Percentiles rank a stretch among this genome's conserved stretches.
Evolutionary conservation across 2,113 vertebrate genomes (phyloP).

Genomic region (Chaetura pelagica): DNA sequence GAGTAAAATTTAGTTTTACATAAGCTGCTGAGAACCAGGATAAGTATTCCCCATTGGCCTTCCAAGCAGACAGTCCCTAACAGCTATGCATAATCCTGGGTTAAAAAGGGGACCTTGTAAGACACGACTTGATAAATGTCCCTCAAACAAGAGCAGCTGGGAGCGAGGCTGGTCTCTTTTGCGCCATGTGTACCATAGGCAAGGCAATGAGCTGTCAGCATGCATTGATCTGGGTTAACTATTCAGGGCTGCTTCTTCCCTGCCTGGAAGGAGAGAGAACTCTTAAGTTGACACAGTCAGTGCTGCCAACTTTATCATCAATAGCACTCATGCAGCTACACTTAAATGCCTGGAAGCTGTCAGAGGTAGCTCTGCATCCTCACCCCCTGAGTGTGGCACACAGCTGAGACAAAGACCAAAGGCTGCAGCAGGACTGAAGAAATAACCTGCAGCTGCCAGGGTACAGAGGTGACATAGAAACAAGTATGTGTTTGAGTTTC

Average conservation of each 20-base stretch:
- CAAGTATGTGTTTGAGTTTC: neutral
- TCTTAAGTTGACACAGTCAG: neutral
- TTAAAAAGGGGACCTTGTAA: neutral
- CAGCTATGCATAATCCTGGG: neutral
- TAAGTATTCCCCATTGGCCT: neutral
- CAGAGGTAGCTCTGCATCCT: neutral
- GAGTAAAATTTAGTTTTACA: neutral
- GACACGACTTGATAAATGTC: neutral
- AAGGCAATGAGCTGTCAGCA: neutral
- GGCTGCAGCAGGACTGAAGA: neutral
- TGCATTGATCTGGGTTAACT: neutral
- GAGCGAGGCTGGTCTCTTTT: neutral
- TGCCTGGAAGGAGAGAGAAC: neutral
- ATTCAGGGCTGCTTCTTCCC: neutral
- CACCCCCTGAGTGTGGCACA: fast-evolving
- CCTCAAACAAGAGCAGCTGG: neutral
- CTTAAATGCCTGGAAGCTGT: neutral
- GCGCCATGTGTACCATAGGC: fast-evolving
- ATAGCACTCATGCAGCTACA: neutral
- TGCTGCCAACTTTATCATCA: neutral
- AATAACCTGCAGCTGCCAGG: neutral
- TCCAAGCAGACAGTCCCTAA: neutral
- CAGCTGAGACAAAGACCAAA: fast-evolving
- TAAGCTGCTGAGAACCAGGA: neutral
- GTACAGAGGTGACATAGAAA: neutral